phyloP scores from a whole-genome alignment of 2,888 invertebrate genomes.

The Cabera pusaria region DNA sequence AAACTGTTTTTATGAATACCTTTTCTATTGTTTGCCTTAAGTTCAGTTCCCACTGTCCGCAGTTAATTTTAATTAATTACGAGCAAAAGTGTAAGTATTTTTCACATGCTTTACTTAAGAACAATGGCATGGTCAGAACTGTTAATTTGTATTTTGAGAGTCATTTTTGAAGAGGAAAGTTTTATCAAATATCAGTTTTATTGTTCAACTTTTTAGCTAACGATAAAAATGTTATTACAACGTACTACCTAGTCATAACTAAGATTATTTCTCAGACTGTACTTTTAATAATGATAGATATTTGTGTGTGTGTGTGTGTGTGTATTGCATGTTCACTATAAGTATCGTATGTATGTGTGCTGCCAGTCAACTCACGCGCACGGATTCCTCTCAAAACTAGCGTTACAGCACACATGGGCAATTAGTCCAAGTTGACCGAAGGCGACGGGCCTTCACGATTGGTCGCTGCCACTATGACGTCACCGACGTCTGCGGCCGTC shows the following conservation, averaged over 20 bases:
- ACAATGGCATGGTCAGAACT: constrained; percentile 60
- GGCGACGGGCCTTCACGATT: constrained; percentile 73
- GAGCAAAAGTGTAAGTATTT: constrained; percentile 58
- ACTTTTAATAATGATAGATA: too few species aligned
- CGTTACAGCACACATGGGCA: constrained; percentile 81
- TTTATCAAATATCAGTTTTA: constrained; percentile 14
- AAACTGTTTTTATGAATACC: constrained; percentile 62
- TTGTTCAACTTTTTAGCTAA: constrained; percentile 3
- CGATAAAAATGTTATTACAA: too few species aligned
- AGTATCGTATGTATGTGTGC: constrained; percentile 31
- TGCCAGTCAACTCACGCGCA: constrained; percentile 65
- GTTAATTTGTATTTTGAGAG: constrained; percentile 47
- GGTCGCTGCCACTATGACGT: constrained; percentile 73
- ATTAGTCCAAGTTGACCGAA: constrained; percentile 82
- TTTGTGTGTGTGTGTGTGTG: constrained; percentile 5
- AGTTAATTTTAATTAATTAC: constrained; percentile 70
- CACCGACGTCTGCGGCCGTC: constrained; percentile 79
- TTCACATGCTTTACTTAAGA: constrained; percentile 74
- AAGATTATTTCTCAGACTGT: too few species aligned
- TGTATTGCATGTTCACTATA: constrained; percentile 17
- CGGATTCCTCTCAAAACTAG: constrained; percentile 71
- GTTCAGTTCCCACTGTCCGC: constrained; percentile 69
- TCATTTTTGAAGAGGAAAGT: constrained; percentile 31
- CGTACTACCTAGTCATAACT: too few species aligned
- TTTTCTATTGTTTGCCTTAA: constrained; percentile 58